Evolutionary conservation across 2,113 vertebrate species (phyloP).

Genomic region (Geococcyx californianus): DNA sequence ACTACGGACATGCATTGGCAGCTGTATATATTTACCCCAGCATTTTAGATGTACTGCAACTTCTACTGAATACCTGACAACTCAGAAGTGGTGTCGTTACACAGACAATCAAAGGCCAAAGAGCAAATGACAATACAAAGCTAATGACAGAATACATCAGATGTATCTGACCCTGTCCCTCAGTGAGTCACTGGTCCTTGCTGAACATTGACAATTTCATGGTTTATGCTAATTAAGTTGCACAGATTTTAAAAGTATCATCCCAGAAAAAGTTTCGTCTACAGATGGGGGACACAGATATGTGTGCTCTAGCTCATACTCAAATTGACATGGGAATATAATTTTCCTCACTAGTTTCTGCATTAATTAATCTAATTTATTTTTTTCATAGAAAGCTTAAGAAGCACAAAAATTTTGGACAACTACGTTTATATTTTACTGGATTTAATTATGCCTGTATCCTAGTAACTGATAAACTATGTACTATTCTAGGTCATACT

Average conservation of each 20-base stretch:
- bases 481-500: conserved; percentile 18
- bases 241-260: not conserved
- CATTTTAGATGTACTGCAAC: not conserved
- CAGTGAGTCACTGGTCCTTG: not conserved
- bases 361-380: not conserved
- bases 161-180: not conserved
- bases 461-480: not conserved
- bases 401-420: not conserved
- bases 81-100: not conserved
- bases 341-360: not conserved
- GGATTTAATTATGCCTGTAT: not conserved
- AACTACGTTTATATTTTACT: not conserved
- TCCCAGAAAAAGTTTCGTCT: not conserved
- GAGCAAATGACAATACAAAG: not conserved
- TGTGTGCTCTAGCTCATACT: not conserved
- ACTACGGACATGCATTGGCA: not conserved
- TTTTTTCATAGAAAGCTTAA: not conserved
- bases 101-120: not conserved
- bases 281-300: not conserved
- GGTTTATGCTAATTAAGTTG: not conserved
- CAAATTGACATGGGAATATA: not conserved
- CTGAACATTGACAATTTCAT: not conserved
- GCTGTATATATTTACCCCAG: not conserved
- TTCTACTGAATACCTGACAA: not conserved
- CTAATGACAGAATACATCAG: not conserved